Conservation (phyloP, 2,888 invertebrate genomes). For the Tanytarsus gracilentus region DNA sequence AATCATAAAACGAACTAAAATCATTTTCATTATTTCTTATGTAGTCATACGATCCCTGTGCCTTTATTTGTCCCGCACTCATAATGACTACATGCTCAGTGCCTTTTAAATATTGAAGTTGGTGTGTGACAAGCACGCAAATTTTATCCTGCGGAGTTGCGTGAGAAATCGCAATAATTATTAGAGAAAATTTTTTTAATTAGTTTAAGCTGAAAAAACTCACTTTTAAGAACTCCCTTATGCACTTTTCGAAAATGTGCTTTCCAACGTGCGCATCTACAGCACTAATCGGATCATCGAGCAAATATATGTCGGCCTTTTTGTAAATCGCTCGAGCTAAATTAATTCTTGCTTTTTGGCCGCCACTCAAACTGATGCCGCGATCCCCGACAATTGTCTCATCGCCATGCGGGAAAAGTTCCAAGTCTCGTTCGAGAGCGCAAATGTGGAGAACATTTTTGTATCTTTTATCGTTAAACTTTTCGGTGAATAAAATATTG, state of each 20-base stretch:
- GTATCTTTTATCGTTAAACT: conserved; percentile 49
- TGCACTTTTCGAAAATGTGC: conserved; percentile 56
- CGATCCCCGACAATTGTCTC: conserved; percentile 71
- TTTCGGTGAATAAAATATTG: conserved; percentile 55
- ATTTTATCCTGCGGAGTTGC: conserved; percentile 47
- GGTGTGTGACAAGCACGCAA: conserved; percentile 74
- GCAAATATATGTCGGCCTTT: conserved; percentile 58
- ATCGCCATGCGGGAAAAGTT: conserved; percentile 66
- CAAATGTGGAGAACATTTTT: conserved; percentile 55
- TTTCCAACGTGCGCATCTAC: conserved; percentile 58
- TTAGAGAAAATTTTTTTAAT: not conserved
- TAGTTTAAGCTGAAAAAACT: conserved; percentile 40
- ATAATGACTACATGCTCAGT: conserved; percentile 48
- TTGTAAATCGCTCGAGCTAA: conserved; percentile 68
- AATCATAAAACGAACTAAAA: not conserved
- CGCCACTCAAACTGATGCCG: conserved; percentile 72
- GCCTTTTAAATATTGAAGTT: conserved; percentile 55
- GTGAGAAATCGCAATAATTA: conserved; percentile 39
- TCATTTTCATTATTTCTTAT: conserved; percentile 49
- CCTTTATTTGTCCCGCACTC: conserved; percentile 38
- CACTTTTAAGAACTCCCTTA: conserved; percentile 46
- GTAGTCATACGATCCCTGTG: conserved; percentile 45
- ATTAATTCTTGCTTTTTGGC: conserved; percentile 73
- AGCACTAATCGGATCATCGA: conserved; percentile 64
- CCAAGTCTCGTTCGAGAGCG: conserved; percentile 59